These are phyloP conservation scores for Phenacoccus solenopsis DNA, from an alignment of 1,140 invertebrate species.

Conservation along the genomic window DNA sequence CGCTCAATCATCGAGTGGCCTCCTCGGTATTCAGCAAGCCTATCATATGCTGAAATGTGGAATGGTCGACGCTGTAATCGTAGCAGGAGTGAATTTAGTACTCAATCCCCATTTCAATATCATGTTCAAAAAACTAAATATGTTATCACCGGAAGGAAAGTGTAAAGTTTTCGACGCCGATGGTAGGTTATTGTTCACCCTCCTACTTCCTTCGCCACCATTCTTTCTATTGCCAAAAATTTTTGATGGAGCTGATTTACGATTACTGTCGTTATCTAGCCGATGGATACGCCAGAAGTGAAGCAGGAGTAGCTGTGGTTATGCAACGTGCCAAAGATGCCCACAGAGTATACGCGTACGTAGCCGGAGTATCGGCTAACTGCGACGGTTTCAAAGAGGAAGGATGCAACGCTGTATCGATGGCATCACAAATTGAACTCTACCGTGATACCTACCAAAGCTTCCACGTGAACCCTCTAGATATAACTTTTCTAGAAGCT, in stretches of 20 bases:
- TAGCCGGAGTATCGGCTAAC: conserved; percentile 46
- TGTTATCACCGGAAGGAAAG: conserved; percentile 67
- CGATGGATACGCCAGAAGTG: conserved; percentile 47
- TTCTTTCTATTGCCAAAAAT: too few relatives aligned
- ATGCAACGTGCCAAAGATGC: conserved; percentile 40
- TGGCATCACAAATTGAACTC: conserved; percentile 38
- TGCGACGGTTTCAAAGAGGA: conserved; percentile 47
- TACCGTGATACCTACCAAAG: conserved; percentile 48
- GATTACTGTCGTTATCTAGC: conserved; percentile 29
- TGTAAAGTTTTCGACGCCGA: conserved; percentile 82
- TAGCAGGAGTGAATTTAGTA: conserved; percentile 67
- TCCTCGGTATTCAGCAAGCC: conserved; percentile 71
- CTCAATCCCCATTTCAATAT: conserved; percentile 72
- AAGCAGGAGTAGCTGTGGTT: conserved; percentile 41
- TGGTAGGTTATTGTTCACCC: conserved; percentile 31
- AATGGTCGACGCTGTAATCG: conserved; percentile 71
- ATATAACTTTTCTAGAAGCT: conserved; percentile 56
- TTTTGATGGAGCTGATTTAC: too few relatives aligned
- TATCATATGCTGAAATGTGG: conserved; percentile 59
- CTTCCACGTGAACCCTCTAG: conserved; percentile 43
- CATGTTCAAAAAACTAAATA: conserved; percentile 60
- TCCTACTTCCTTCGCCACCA: too few relatives aligned
- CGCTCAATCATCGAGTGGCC: conserved; percentile 78
- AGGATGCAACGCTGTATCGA: conserved; percentile 43
- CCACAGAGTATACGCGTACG: conserved; percentile 42